Evolutionary conservation across 2,888 invertebrate genomes (phyloP), one percentile per base, ranked within the genome.

Genomic region (Leucoptera coffeella): DNA sequence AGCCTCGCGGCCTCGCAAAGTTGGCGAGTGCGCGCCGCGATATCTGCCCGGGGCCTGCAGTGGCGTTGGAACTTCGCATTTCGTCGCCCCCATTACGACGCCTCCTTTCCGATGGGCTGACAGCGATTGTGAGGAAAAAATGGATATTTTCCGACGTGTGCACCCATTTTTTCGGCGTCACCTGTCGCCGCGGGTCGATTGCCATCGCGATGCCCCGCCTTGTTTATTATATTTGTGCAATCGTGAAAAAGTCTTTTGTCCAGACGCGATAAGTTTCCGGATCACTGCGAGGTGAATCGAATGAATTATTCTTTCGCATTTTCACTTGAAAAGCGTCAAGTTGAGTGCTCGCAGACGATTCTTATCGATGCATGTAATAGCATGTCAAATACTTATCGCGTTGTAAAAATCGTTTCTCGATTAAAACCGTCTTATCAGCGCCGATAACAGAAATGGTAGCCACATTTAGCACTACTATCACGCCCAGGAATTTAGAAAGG

Each of bases 401-500:
- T 65, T 62, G 57, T 64, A 65, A 65, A 64, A 67, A 64, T 60
- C 57, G 57, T 13, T 52, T 50, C 53, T 49, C 53, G 65, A 65
- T 65, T 62, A 57, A 49, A 46, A 41, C 35, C 37, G n/a, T n/a
- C n/a, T n/a, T n/a, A n/a, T n/a, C n/a, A n/a, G n/a, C n/a, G n/a
- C n/a, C n/a, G n/a, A n/a, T n/a, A n/a, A n/a, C n/a, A n/a, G n/a
- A n/a, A n/a, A n/a, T n/a, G n/a, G n/a, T n/a, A n/a, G n/a, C n/a
- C n/a, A n/a, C n/a, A n/a, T n/a, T n/a, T n/a, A n/a, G n/a, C n/a
- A n/a, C n/a, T n/a, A n/a, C n/a, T n/a, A n/a, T n/a, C n/a, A n/a
- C n/a, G n/a, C n/a, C n/a, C n/a, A n/a, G n/a, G n/a, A n/a, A n/a
- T n/a, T n/a, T n/a, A n/a, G n/a, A n/a, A n/a, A n/a, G n/a, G n/a